These are phyloP conservation scores for Podabrus alpinus DNA, from an alignment of 2,888 invertebrate species.

Conservation along the genomic window DNA sequence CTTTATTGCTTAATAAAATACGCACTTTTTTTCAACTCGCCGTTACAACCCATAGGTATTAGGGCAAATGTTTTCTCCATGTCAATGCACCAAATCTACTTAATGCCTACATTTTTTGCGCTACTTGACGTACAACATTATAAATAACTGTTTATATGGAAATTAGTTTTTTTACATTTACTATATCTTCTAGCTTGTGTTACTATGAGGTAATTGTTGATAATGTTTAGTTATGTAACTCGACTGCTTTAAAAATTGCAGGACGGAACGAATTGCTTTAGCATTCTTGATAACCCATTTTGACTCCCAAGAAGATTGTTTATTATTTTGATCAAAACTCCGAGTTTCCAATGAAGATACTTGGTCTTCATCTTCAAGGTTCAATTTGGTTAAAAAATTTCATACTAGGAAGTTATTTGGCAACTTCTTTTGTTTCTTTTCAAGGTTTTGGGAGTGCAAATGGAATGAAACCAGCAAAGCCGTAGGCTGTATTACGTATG, in stretches of 20 bases:
- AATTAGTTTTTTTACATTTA: not conserved
- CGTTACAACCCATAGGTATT: not conserved
- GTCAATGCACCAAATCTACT: conserved; percentile 1
- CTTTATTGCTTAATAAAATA: not conserved
- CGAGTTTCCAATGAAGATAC: not conserved
- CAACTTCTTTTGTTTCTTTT: too few species aligned
- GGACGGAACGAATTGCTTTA: not conserved
- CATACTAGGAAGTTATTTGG: too few species aligned
- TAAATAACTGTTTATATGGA: not conserved
- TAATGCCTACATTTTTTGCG: not conserved
- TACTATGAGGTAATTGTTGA: not conserved
- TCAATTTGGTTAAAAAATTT: too few species aligned
- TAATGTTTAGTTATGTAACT: not conserved
- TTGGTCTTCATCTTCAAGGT: not conserved
- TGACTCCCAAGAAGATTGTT: not conserved
- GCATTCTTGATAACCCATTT: not conserved
- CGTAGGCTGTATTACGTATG: too few species aligned
- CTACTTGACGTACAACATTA: conserved; percentile 2
- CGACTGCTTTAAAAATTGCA: not conserved
- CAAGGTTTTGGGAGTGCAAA: too few species aligned
- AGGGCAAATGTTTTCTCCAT: not conserved
- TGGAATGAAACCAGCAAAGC: not conserved
- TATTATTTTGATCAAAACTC: not conserved
- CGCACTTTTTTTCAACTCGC: not conserved
- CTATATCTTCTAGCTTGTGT: not conserved